phyloP scores from a whole-genome alignment of 2,888 invertebrate genomes.

The Cenopis cana region DNA sequence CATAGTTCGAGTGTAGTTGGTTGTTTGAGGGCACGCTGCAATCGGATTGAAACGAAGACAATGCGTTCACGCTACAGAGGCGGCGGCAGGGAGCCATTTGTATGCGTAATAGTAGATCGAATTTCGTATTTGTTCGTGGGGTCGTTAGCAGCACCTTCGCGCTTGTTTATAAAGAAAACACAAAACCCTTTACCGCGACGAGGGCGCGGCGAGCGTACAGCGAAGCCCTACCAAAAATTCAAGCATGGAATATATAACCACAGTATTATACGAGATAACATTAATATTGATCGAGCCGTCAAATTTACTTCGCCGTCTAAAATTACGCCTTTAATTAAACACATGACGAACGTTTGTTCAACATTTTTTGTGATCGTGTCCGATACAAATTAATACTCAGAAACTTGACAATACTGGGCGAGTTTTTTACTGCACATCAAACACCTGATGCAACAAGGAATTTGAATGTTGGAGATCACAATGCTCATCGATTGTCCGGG shows the following conservation, averaged over 20 bases:
- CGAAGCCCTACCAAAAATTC: slow-evolving; percentile 61
- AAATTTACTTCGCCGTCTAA: slow-evolving; percentile 18
- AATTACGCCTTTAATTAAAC: slow-evolving; percentile 37
- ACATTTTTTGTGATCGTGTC: slow-evolving; percentile 32
- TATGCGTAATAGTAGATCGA: slow-evolving; percentile 84
- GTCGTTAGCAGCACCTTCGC: slow-evolving; percentile 83
- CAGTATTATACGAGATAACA: slow-evolving; percentile 32
- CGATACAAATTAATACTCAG: slow-evolving; percentile 35
- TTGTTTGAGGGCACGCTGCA: slow-evolving; percentile 55
- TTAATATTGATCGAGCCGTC: slow-evolving; percentile 24
- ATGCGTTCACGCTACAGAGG: slow-evolving; percentile 66
- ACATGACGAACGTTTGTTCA: slow-evolving; percentile 25
- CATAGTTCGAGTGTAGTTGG: slow-evolving; percentile 55
- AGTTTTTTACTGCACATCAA: slow-evolving; percentile 27
- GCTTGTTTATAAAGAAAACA: slow-evolving; percentile 84
- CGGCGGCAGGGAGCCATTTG: slow-evolving; percentile 73
- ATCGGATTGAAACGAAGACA: slow-evolving; percentile 74
- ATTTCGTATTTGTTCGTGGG: slow-evolving; percentile 84
- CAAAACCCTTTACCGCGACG: slow-evolving; percentile 74
- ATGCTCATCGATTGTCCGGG: slow-evolving; percentile 66
- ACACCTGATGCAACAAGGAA: slow-evolving; percentile 41
- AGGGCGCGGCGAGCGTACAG: slow-evolving; percentile 51
- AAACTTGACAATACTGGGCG: slow-evolving; percentile 28
- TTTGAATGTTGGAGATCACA: slow-evolving; percentile 43
- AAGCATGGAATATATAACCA: slow-evolving; percentile 43